Conservation (phyloP, 2,113 vertebrate species). For the Syngnathus scovelli region DNA sequence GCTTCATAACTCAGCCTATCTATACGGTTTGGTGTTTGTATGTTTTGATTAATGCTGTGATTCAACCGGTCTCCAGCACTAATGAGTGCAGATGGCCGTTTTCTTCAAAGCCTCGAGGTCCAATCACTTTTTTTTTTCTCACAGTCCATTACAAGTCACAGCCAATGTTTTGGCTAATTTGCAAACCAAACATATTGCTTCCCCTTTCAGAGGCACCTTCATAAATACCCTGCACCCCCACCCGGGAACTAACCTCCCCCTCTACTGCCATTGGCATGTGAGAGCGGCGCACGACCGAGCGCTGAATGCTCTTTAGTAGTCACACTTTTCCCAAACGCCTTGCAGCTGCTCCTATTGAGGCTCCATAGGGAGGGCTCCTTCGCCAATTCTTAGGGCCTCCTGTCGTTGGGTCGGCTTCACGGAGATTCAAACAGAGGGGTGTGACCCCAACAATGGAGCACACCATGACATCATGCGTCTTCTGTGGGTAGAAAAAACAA, state of each 20-base stretch:
- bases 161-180: conserved; percentile 66
- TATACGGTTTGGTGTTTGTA: no score
- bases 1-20: no score
- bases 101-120: neutral
- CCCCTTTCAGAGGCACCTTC: conserved; percentile 41
- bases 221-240: neutral
- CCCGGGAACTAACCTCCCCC: neutral
- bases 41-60: neutral
- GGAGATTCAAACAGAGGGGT: conserved; percentile 50
- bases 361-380: conserved; percentile 46
- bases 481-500: conserved; percentile 19
- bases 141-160: conserved; percentile 37
- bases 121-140: conserved; percentile 39
- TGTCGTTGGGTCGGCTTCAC: conserved; percentile 51
- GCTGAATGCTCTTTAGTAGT: conserved; percentile 66
- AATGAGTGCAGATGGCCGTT: neutral
- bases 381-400: conserved; percentile 58
- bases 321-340: conserved; percentile 78
- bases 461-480: conserved; percentile 56
- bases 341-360: conserved; percentile 77
- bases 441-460: conserved; percentile 52
- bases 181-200: conserved; percentile 60
- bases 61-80: neutral
- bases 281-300: conserved; percentile 50
- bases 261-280: conserved; percentile 15